Base-by-base conservation (phyloP, 2,888 invertebrate genomes). In the Invenusta paracnida region DNA sequence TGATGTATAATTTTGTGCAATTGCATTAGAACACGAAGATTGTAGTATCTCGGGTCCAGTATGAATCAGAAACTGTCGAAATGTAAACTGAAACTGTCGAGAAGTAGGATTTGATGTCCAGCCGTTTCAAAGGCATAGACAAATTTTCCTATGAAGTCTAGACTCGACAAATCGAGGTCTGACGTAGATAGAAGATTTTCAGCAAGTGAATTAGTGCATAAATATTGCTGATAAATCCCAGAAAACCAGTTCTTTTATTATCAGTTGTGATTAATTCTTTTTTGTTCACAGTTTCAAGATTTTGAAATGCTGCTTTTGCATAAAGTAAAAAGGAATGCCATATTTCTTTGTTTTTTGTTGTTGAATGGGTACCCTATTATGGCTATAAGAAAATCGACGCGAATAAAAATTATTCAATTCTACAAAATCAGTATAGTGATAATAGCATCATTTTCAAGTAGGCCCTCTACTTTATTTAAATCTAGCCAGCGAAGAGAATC, bases 401-500 rank as follows among this genome's bases (percentile, higher is more conserved):
- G 17, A 48, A 48, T 48, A 11, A 5, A 73, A 73, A 73, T 13
- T 73, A 25, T 73, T 23, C 2, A 73, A 23, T 73, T 73, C 73
- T 2, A 48, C 48, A 73, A 73, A 73, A 73, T 73, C 73, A 73
- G 73, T 23, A n/a, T n/a, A 23, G 73, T 73, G 17, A 73, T 25
- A 73, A 73, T 5, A 25, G 25, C 27, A 73, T 73, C 27, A 73
- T 5, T 73, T 73, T 73, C 23, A 73, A 73, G 11, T 2, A 73
- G 23, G 11, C 73, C 73, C 17, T 73, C 2, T 23, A 73, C 27
- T 73, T 73, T 73, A 73, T 73, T 73, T 73, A n/a, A 23, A 25
- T 73, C 2, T 23, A 73, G 73, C 73, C 27, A 73, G 27, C 73
- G 73, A 23, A 73, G 73, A n/a, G 73, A 73, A 73, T 73, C 73